phyloP scores from a whole-genome alignment of 2,113 vertebrate species.

The Alaudala cheleensis region DNA sequence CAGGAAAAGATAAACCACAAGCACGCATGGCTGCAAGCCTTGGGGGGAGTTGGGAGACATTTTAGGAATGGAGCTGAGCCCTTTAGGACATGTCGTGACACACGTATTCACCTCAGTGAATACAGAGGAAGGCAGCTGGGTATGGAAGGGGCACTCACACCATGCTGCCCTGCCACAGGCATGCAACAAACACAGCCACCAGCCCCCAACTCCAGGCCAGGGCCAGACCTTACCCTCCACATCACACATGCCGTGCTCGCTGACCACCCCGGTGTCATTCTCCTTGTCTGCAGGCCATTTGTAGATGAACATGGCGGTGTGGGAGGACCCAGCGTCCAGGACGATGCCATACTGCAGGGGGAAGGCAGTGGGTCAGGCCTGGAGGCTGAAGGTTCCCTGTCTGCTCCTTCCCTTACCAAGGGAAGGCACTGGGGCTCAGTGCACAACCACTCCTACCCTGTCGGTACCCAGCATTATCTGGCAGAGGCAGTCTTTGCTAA shows the following conservation, averaged over 20 bases:
- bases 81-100: neutral
- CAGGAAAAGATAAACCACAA: neutral
- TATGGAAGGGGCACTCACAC: neutral
- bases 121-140: neutral
- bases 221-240: slow-evolving; percentile 70
- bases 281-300: slow-evolving; percentile 85
- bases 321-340: slow-evolving; percentile 87
- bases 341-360: slow-evolving; percentile 83
- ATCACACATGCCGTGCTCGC: slow-evolving; percentile 77
- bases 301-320: slow-evolving; percentile 84
- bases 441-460: fast-evolving
- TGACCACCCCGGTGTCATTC: slow-evolving; percentile 84
- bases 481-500: neutral
- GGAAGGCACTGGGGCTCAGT: neutral
- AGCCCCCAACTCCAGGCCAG: fast-evolving
- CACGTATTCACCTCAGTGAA: neutral
- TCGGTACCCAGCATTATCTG: neutral
- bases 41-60: no score
- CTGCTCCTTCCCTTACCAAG: neutral
- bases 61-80: neutral
- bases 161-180: neutral
- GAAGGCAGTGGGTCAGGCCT: neutral
- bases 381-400: no score
- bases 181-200: neutral
- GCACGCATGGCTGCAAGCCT: neutral